Evolutionary conservation across 2,113 vertebrate genomes (phyloP), one percentile per base, ranked within the genome.

Genomic region (Ptychochromis oligacanthus): DNA sequence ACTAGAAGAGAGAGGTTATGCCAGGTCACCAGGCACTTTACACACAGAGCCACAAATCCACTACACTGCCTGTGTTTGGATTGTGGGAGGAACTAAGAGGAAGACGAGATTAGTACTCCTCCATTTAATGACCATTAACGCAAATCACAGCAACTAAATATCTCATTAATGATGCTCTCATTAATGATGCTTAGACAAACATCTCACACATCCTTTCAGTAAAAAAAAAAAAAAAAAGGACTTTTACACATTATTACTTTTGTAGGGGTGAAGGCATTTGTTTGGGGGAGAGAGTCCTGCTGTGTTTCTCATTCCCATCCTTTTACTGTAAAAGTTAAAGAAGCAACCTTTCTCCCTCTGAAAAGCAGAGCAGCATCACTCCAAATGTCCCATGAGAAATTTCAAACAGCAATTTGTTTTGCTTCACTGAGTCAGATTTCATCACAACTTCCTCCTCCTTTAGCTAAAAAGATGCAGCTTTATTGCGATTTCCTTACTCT

Each of bases 401-500:
- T 10, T 20, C 49, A 55, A 36, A 12, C 28, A 49, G 38, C 14
- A 7, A 15, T 10, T 36, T 14, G 34, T 59, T 17, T 54, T 55
- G 24, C 28, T 74, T n/a, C 49, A 7, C 49, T 74, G 49, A 55
- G n/a, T 75, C 28, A 36, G 28, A 77, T 55, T 22, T 77, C 38
- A 8, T 26, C 11, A 11, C 14, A 17, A 0, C 11, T 55, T 10
- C n/a, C 7, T 61, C 31, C 18, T 40, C 34, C 8, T 6, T 26
- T 26, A n/a, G 34, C 8, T 28, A 20, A 38, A 28, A 49, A 5
- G 22, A 57, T 7, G 22, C 38, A 34, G 2, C 38, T 17, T 46
- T 14, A 28, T 2, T 26, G 0, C 2, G 65, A 20, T 52, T 72
- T 1, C 22, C 28, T 18, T 52, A 1, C 65, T 72, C 65, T 52